Conservation (phyloP, 2,113 vertebrate genomes). For the Candoia aspera region DNA sequence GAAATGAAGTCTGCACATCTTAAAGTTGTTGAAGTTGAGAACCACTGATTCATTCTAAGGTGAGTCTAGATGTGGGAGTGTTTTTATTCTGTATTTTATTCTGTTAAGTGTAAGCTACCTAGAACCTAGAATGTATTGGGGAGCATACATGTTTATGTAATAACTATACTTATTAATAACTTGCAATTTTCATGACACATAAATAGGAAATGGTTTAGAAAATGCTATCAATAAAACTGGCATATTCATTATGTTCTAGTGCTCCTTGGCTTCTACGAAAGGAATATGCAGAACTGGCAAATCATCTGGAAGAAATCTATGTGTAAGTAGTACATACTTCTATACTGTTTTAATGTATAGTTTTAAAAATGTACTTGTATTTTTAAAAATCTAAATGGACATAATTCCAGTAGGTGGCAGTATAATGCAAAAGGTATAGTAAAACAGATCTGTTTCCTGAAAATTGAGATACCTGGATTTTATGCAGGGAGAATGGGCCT, state of each 20-base stretch:
- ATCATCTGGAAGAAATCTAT: slow-evolving; percentile 93
- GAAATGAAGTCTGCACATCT: neutral
- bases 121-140: neutral
- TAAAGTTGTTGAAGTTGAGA: neutral
- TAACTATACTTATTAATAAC: neutral
- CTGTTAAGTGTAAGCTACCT: neutral
- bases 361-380: neutral
- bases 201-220: neutral
- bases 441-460: neutral
- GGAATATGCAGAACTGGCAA: slow-evolving; percentile 82
- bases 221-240: neutral
- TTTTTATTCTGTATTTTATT: neutral
- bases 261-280: slow-evolving; percentile 89
- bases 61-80: neutral
- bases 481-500: neutral
- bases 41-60: neutral
- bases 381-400: neutral
- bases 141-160: neutral
- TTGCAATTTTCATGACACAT: neutral
- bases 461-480: neutral
- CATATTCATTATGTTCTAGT: slow-evolving; percentile 75
- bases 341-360: neutral
- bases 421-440: neutral
- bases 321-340: slow-evolving; percentile 78
- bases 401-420: slow-evolving; percentile 20